Evolutionary conservation across 2,113 vertebrate species (phyloP), one percentile per base, ranked within the genome.

Genomic region (Eudyptes chrysolophus): DNA sequence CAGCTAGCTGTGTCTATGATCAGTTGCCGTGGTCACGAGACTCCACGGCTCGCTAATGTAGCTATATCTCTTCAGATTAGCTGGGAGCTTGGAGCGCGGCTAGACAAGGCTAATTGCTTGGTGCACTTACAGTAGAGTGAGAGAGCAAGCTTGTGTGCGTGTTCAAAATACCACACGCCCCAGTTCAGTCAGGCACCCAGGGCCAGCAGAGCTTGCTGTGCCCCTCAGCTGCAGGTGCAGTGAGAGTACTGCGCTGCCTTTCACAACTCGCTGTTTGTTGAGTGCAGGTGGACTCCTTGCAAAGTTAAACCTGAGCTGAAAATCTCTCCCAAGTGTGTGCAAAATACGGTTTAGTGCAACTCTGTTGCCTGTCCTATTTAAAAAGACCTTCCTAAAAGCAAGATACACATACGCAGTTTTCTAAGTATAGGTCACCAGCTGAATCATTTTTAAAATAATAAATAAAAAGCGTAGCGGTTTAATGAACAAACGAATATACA

Each of bases 271-370:
- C 29, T 75, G 24, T 19, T 70, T 80, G 40, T 9, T 60, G 61
- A 87, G 48, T 58, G 87, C 89, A 93, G 61, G 89, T 89, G 89
- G 49, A 65, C 36, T 77, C 55, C 64, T 12, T 11, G 38, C 20
- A 22, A 72, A 84, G 77, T 71, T 89, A 82, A 84, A 91, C 82
- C 79, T 38, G 89, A 96, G 57, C 81, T 89, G 93, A 82, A 85
- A 84, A 92, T 76, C 34, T 77, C 65, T 94, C 88, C 61, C 77
- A 79, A 48, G 77, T 49, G 77, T 61, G 13, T 54, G 38, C 38
- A 81, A 75, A 94, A 58, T 89, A 52, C 40, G 75, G 40, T 81
- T 92, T 44, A 79, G 27, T 85, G 84, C 58, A 65, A 52, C 75
- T 89, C 70, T 60, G 81, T 84, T 85, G 57, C 57, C 54, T 92